These are phyloP conservation scores for Struthidea cinerea DNA, from an alignment of 2,113 vertebrate species.

Conservation along the genomic window DNA sequence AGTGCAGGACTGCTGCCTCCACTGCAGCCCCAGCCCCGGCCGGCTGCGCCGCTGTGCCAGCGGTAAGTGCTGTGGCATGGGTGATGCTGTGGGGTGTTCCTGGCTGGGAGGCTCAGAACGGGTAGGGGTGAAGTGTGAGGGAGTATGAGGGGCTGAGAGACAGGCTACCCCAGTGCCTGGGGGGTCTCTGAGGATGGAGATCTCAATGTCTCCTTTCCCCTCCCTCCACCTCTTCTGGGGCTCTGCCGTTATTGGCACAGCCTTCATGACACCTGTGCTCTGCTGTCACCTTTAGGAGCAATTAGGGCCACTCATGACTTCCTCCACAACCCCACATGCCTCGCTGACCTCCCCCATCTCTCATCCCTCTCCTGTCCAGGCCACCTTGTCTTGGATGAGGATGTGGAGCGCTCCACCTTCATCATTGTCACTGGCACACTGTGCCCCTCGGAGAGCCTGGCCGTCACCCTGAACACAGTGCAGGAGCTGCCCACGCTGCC, in stretches of 20 bases:
- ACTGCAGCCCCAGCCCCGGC: slow-evolving; percentile 65
- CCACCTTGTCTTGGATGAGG: slow-evolving; percentile 90
- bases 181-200: background rate
- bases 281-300: background rate
- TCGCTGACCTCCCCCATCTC: background rate
- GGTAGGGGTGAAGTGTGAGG: background rate
- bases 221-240: background rate
- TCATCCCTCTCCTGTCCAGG: slow-evolving; percentile 68
- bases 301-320: background rate
- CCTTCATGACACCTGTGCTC: background rate
- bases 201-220: background rate
- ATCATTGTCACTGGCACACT: slow-evolving; percentile 82
- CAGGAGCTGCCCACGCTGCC: slow-evolving; percentile 86
- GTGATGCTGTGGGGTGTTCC: background rate
- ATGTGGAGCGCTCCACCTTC: slow-evolving; percentile 84
- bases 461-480: slow-evolving; percentile 82
- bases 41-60: slow-evolving; percentile 76
- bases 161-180: background rate
- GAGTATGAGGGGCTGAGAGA: background rate
- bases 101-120: accelerated
- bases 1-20: slow-evolving; percentile 82
- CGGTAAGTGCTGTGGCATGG: background rate
- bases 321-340: background rate
- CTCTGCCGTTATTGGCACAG: background rate
- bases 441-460: slow-evolving; percentile 81